Base-by-base conservation (phyloP, 92 coral and sea anemone species). In the Porites divaricata region DNA sequence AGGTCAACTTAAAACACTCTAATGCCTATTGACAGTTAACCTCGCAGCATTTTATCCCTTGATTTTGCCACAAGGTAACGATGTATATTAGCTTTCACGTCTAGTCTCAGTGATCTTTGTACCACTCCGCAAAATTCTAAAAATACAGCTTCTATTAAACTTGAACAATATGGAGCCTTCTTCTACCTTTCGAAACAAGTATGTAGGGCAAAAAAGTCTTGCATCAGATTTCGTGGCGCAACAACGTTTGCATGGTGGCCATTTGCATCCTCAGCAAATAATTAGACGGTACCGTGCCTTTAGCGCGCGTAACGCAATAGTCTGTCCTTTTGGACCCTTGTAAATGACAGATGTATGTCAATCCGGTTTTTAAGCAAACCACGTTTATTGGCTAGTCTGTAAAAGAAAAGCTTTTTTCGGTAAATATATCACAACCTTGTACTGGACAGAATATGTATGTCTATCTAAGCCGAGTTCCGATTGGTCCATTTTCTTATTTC, bases 321-420 rank as follows among this genome's bases (percentile, higher is more conserved):
- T n/a, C 12, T 78, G 83, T 65, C 61, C 83, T 80, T 80, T 69
- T 80, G 85, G 76, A 80, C 85, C 9, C 85, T 56, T 19, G 68
- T 11, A 59, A 56, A 19, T 80, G 85, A 68, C 58, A 69, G 54
- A 68, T 25, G 24, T 49, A 54, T 56, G 85, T 80, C 45, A 80
- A 35, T 35, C 45, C 45, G 45, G 45, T 35, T 35, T 4, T 35
- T 35, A 35, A 35, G 45, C 6, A 35, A 35, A 35, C 45, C 45
- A 35, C 45, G 45, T 8, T 69, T 19, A 80, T 80, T 80, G 85
- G 85, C 57, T 80, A 21, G 49, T 75, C 19, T 56, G 45, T n/a
- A 12, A 67, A 1, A 52, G 8, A 8, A 41, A 63, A 52, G 66
- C 54, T 80, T 68, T 23, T 21, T 80, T 13, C 1, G 9, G 8